Base-by-base conservation (phyloP, 2,888 invertebrate species). In the Agrotis ipsilon region DNA sequence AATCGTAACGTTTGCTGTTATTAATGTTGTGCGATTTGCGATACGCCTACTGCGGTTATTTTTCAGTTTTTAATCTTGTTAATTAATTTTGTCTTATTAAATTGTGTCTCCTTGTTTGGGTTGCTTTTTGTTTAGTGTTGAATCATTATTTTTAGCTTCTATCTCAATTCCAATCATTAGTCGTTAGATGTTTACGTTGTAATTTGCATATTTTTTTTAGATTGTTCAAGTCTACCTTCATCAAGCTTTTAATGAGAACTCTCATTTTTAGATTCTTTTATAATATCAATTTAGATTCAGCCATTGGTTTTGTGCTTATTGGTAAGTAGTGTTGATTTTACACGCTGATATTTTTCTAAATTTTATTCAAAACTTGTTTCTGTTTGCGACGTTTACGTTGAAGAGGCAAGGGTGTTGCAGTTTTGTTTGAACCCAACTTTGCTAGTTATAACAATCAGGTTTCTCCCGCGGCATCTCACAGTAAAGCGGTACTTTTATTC, bases 401-500 rank as follows among this genome's bases (percentile, higher is more conserved):
- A 19, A n/a, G 67, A 80, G 82, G 59, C 55, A 62, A 76, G 86
- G 84, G 85, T 84, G 85, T 82, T 73, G 84, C 78, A 67, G 68
- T 84, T 84, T 72, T 58, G 61, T 77, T 74, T 64, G 49, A 65
- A 65, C 59, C 67, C 55, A 85, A 87, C 88, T 91, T 90, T 72
- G 89, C 91, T 88, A 89, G 89, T 92, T 92, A 91, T 91, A 92
- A 93, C 89, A 90, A 92, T 91, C 92, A 87, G 88, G 92, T 91
- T 92, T 88, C 85, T 82, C 90, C 88, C 82, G 94, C 95, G 95
- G 96, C 94, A 92, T 94, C 91, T 93, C 87, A 92, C 88, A 94
- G 87, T 86, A 74, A 87, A 94, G 95, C 96, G 96, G 96, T 95
- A 94, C 95, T 95, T 96, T 96, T 96, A 95, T 95, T 93, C 92